Conservation (phyloP, 2,888 invertebrate genomes). For the Cantharis lateralis region DNA sequence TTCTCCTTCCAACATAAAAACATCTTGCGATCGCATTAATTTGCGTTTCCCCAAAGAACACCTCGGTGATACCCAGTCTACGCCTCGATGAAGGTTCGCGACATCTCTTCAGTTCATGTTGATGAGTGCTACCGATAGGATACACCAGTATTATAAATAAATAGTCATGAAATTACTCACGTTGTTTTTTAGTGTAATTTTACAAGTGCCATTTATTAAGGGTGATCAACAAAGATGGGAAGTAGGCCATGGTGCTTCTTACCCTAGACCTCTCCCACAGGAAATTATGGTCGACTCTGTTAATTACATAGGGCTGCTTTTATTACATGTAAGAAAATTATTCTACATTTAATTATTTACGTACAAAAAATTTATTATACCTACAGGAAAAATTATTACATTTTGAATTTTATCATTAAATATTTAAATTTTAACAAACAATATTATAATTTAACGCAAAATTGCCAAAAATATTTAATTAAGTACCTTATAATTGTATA, state of each 20-base stretch:
- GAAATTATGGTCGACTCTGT: slow-evolving; percentile 81
- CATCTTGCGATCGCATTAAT: slow-evolving; percentile 1
- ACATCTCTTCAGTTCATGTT: slow-evolving; percentile 23
- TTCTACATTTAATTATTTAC: not conserved
- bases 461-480: not conserved
- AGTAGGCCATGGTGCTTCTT: slow-evolving; percentile 19
- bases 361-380: not conserved
- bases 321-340: slow-evolving; percentile 61
- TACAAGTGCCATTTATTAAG: slow-evolving; percentile 3
- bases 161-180: slow-evolving; percentile 13
- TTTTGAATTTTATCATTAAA: not conserved
- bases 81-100: slow-evolving; percentile 9
- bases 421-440: not conserved
- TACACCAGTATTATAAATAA: not conserved
- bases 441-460: not conserved
- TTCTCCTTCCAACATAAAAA: slow-evolving; percentile 4
- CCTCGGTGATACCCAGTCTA: not conserved
- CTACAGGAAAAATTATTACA: not conserved
- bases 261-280: slow-evolving; percentile 59
- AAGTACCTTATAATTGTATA: not conserved
- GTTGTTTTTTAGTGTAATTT: slow-evolving; percentile 8
- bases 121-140: slow-evolving; percentile 16
- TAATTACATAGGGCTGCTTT: slow-evolving; percentile 72
- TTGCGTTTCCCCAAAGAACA: slow-evolving; percentile 3
- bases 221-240: slow-evolving; percentile 11